A percentile compares a stretch with the other conserved stretches of the same genome.
These are phyloP conservation scores for Egretta garzetta DNA, from an alignment of 2,113 vertebrate genomes.

Conservation along the genomic window DNA sequence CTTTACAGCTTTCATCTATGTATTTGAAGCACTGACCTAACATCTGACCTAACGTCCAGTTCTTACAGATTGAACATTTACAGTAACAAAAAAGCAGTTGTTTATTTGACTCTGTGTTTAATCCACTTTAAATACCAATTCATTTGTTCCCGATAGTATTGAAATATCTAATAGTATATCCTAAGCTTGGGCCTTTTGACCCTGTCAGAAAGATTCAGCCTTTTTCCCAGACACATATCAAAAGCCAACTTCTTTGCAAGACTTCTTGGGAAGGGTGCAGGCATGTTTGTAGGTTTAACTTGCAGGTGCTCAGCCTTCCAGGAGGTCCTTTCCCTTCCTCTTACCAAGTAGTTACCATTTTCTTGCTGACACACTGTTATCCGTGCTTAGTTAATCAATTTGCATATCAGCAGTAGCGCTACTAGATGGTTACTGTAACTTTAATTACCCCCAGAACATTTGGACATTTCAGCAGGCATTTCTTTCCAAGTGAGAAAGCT, in stretches of 20 bases:
- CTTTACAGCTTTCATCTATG: accelerated
- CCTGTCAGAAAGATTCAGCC: not conserved
- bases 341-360: not conserved
- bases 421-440: not conserved
- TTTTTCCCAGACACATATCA: not conserved
- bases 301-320: not conserved
- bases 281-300: not conserved
- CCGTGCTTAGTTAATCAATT: not conserved
- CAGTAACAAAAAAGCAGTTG: not conserved
- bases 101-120: not conserved
- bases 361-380: not conserved
- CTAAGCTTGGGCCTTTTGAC: not conserved
- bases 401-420: not conserved
- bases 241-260: not conserved
- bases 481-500: not conserved
- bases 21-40: not conserved
- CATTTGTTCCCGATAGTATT: not conserved
- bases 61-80: not conserved
- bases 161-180: not conserved
- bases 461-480: not conserved
- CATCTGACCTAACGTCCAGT: accelerated
- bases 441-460: not conserved
- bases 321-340: not conserved
- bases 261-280: not conserved
- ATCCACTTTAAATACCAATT: not conserved